Percentiles rank a stretch among this genome's conserved stretches.
Evolutionary conservation across 2,797 vertebrate genomes (phyloP).

Genomic region (Schizopygopsis malacanthus): DNA sequence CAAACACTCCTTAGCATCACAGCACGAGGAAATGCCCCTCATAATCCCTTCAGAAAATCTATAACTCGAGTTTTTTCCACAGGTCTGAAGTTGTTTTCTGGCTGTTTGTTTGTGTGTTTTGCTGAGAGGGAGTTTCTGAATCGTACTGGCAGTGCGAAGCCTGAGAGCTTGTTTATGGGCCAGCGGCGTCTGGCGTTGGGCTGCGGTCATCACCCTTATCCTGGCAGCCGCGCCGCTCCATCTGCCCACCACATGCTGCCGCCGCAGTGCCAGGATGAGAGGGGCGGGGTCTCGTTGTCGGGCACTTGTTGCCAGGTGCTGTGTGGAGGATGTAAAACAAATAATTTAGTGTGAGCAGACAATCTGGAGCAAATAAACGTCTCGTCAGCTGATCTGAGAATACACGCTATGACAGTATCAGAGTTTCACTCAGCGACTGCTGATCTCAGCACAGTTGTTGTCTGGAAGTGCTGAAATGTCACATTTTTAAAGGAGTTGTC

Average conservation of each 20-base stretch:
- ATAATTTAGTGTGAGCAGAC: slow-evolving; percentile 54
- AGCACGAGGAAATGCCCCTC: background rate
- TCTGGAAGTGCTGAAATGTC: background rate
- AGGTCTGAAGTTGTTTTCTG: background rate
- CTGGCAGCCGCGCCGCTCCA: slow-evolving; percentile 61
- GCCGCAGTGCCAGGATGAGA: slow-evolving; percentile 44
- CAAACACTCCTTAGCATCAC: background rate
- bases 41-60: background rate
- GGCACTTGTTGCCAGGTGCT: slow-evolving; percentile 29
- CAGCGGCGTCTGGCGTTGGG: slow-evolving; percentile 17
- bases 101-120: slow-evolving; percentile 5
- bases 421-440: background rate
- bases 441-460: slow-evolving; percentile 8
- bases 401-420: background rate
- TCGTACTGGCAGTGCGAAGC: background rate
- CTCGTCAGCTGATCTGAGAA: background rate
- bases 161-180: slow-evolving; percentile 38
- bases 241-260: slow-evolving; percentile 67
- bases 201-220: slow-evolving; percentile 45
- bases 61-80: background rate
- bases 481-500: background rate
- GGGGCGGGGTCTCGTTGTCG: slow-evolving; percentile 25
- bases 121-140: background rate
- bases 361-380: slow-evolving; percentile 20
- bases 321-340: slow-evolving; percentile 61